A percentile compares a stretch with the other conserved stretches of the same genome.
These are phyloP conservation scores for Chaenogobius annularis DNA, from an alignment of 2,113 vertebrate species.

Conservation along the genomic window DNA sequence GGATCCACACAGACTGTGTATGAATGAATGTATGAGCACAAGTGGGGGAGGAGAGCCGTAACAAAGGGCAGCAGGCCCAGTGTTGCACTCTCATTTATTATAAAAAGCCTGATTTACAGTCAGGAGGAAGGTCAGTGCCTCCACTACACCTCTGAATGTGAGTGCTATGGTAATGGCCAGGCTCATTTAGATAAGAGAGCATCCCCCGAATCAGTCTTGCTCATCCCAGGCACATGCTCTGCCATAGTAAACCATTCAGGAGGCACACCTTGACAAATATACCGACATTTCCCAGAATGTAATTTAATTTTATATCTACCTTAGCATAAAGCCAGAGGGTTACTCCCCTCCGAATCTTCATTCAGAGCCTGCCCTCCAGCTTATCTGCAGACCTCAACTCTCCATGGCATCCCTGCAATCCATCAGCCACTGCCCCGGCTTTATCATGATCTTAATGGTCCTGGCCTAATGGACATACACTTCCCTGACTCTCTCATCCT, in stretches of 20 bases:
- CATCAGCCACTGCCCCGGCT: slow-evolving; percentile 46
- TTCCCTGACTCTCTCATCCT: slow-evolving; percentile 26
- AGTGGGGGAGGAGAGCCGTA: slow-evolving; percentile 35
- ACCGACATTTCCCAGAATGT: slow-evolving; percentile 9
- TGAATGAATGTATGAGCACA: slow-evolving; percentile 16
- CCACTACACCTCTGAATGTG: slow-evolving; percentile 11
- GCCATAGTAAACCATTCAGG: background rate
- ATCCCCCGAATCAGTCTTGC: slow-evolving; percentile 22
- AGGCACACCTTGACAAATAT: background rate
- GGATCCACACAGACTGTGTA: slow-evolving; percentile 6
- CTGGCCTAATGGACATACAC: slow-evolving; percentile 34
- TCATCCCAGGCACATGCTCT: slow-evolving; percentile 1
- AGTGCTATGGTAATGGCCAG: slow-evolving; percentile 28
- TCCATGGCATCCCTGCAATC: slow-evolving; percentile 36
- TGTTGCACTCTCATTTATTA: slow-evolving; percentile 55
- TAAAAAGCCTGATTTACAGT: slow-evolving; percentile 64
- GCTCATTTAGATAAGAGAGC: slow-evolving; percentile 22
- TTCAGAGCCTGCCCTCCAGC: slow-evolving; percentile 26
- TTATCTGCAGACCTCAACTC: slow-evolving; percentile 26
- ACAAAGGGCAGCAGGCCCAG: slow-evolving; percentile 48
- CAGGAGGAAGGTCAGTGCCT: slow-evolving; percentile 47
- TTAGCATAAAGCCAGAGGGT: slow-evolving; percentile 14
- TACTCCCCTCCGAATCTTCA: slow-evolving; percentile 30
- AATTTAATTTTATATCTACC: slow-evolving; percentile 18
- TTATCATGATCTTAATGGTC: slow-evolving; percentile 46